Base-by-base conservation (phyloP, 2,797 vertebrate species). In the Schizopygopsis pylzovi region DNA sequence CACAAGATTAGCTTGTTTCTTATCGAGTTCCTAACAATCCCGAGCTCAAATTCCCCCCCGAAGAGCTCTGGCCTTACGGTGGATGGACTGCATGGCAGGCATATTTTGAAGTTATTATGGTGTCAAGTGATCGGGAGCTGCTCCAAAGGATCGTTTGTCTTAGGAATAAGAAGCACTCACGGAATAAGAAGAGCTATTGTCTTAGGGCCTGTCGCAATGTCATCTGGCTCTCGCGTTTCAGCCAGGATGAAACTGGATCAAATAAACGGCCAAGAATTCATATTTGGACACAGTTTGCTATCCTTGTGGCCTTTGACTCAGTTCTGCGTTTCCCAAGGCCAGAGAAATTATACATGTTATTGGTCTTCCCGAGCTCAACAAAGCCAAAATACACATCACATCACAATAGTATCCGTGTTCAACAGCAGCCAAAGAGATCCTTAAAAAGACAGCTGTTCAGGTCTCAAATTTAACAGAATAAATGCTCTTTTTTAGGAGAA, bases 221-320 rank as follows among this genome's bases (percentile, higher is more conserved):
- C 56, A 11, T 78, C 78, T 6, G 22, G 43, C 18, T 85, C 3
- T n/a, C 41, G 7, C 3, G 70, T 86, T 77, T 72, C 79, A 86
- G 79, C 6, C 45, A 52, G 59, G 41, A 85, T 76, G 41, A 79
- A 91, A 90, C 73, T 89, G 90, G 92, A 93, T 90, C 93, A 94
- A 95, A 95, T 89, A 95, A 94, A 94, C 93, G 93, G 82, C 33
- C 87, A 90, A 92, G 93, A 94, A 95, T 94, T 92, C 93, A 91
- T 93, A 92, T 93, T 91, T 89, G 90, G 91, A 92, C 87, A 89
- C 91, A 90, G 92, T 90, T 89, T 88, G 92, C 89, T 90, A 94
- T 94, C 92, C 93, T 90, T 85, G 59, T 91, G 92, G 92, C 93
- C 94, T 93, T 82, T 90, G 92, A 95, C 92, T 92, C 89, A 0